Evolutionary conservation across 2,888 invertebrate species (phyloP).

Genomic region (Prenolepis imparis): DNA sequence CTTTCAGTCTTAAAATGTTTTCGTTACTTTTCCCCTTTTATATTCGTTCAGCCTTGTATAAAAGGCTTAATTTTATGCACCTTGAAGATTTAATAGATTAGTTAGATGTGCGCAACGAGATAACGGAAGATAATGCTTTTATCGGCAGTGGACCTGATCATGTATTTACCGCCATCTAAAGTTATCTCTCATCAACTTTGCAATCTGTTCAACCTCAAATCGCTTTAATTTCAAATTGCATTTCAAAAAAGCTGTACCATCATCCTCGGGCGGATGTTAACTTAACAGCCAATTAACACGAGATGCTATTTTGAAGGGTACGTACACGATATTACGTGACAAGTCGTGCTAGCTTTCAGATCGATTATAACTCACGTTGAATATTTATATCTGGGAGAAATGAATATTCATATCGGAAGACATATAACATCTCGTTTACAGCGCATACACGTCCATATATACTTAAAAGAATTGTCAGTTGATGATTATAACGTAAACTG

Average conservation of each 20-base stretch:
- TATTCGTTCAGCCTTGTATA: too few relatives aligned
- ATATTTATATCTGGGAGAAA: slow-evolving; percentile 36
- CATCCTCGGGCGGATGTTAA: slow-evolving; percentile 18
- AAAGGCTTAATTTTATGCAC: not conserved
- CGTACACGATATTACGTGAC: not conserved
- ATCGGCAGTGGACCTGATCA: slow-evolving; percentile 65
- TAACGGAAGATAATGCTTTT: slow-evolving; percentile 66
- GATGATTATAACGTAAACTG: slow-evolving; percentile 34
- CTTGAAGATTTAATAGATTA: not conserved
- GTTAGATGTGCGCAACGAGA: slow-evolving; percentile 1
- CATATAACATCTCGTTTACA: slow-evolving; percentile 17
- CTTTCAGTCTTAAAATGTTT: not conserved
- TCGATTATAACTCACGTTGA: slow-evolving; percentile 40
- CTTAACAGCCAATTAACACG: slow-evolving; percentile 44
- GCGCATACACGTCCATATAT: not conserved
- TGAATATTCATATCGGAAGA: slow-evolving; percentile 47
- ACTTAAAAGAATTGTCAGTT: not conserved
- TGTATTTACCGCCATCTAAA: slow-evolving; percentile 76
- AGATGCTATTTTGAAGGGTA: slow-evolving; percentile 34
- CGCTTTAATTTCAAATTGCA: slow-evolving; percentile 34
- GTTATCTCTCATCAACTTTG: slow-evolving; percentile 64
- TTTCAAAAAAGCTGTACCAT: slow-evolving; percentile 16
- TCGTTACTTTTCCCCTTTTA: not conserved
- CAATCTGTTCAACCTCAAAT: slow-evolving; percentile 52
- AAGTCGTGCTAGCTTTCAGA: slow-evolving; percentile 19